Evolutionary conservation across 1,140 invertebrate species (phyloP), one percentile per base, ranked within the genome.

Genomic region (Limonius californicus): DNA sequence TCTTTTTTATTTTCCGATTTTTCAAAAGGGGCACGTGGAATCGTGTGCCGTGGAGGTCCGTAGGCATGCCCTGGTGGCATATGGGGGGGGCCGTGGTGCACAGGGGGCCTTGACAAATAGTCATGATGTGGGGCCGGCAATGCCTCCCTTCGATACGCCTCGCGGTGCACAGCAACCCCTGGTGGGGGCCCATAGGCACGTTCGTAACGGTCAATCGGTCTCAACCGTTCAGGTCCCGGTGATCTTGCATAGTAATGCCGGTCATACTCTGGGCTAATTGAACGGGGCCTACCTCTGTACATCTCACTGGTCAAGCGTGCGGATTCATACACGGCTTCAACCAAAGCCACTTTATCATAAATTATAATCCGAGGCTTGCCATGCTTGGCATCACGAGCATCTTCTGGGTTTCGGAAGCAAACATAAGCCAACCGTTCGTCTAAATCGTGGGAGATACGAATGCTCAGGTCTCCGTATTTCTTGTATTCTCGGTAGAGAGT

Each of bases 391-490:
- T 95, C 94, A 43, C 92, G 81, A 0, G 96, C 96, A 80, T 98
- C 95, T 75, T 98, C 95, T 2, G 89, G 86, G 72, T 87, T 96
- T 7, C 95, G 83, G 71, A 98, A 99, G 79, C 95, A 97, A 4
- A 98, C 89, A 77, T 98, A 98, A 0, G 95, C 95, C 6, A 98
- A 88, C 30, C 95, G 80, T 72, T 97, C 94, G 68, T 96, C 94
- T 57, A 91, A 78, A 67, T 94, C 92, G 70, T 95, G 90, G 1
- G 91, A 88, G 47, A 98, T 86, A 72, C 95, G 89, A 20, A 98
- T 94, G 70, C 90, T 96, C 61, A 97, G 89, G 72, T 98, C 95
- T 19, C 95, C 95, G 77, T 91, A 98, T 70, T 95, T 95, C 74
- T 95, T 94, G 74, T 95, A 98, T 73, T 98, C 95, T 53, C 93